A percentile compares a stretch with the other conserved stretches of the same genome.
Evolutionary conservation across 1,140 invertebrate genomes (phyloP).

Genomic region (Drosophila elegans): DNA sequence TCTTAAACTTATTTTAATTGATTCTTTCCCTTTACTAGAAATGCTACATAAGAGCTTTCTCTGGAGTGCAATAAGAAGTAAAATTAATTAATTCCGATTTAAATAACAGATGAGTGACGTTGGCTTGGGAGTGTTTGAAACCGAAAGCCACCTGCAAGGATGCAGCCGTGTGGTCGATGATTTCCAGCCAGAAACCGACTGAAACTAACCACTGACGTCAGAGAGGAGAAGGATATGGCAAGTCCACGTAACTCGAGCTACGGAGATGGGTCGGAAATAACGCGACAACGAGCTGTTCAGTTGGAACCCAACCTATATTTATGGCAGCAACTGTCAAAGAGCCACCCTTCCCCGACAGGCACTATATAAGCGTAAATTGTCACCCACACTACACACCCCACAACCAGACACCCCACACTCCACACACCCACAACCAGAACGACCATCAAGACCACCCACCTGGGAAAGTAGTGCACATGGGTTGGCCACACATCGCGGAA

Average conservation of each 20-base stretch:
- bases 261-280: constrained; percentile 54
- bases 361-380: constrained; percentile 7
- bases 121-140: no score
- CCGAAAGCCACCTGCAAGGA: no score
- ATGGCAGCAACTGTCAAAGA: constrained; percentile 44
- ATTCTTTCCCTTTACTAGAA: no score
- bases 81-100: no score
- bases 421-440: constrained; percentile 34
- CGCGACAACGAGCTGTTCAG: neutral
- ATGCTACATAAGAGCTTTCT: no score
- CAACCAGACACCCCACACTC: neutral
- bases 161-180: no score
- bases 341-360: neutral
- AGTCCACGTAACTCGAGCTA: constrained; percentile 51
- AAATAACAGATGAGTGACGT: no score
- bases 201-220: constrained; percentile 23
- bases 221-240: constrained; percentile 14
- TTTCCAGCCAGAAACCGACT: neutral
- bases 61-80: no score
- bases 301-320: constrained; percentile 43
- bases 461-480: constrained; percentile 72
- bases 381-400: neutral
- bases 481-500: constrained; percentile 62
- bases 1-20: no score
- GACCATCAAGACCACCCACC: constrained; percentile 40